Evolutionary conservation across 2,113 vertebrate species (phyloP).

Genomic region (Saimiri boliviensis): DNA sequence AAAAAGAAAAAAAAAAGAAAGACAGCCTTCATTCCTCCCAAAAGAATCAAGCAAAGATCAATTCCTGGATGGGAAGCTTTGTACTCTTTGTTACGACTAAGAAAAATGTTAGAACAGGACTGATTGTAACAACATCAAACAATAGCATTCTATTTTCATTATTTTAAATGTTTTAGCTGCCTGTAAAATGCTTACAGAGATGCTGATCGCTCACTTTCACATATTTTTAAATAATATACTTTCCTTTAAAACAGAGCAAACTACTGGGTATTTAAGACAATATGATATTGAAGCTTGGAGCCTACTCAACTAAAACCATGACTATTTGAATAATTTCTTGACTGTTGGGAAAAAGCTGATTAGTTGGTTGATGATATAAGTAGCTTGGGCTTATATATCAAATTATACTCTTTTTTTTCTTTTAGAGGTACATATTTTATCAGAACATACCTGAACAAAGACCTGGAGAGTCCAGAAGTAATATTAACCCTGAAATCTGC

Average conservation of each 20-base stretch:
- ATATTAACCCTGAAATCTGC: background rate
- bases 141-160: background rate
- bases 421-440: background rate
- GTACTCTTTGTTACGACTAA: background rate
- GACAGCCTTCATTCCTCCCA: background rate
- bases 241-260: background rate
- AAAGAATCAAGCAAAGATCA: background rate
- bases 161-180: background rate
- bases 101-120: background rate
- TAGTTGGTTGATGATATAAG: background rate
- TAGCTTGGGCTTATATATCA: background rate
- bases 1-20: too few species aligned
- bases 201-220: background rate
- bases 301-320: background rate
- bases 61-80: background rate
- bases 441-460: background rate
- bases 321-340: background rate
- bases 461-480: background rate
- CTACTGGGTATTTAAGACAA: background rate
- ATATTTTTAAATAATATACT: background rate
- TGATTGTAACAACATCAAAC: background rate
- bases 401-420: background rate
- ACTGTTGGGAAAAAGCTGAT: background rate
- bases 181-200: background rate
- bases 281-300: background rate